Percentiles rank a stretch among this genome's conserved stretches.
phyloP scores from a whole-genome alignment of 2,113 vertebrate genomes.

The Tetraodon nigroviridis region DNA sequence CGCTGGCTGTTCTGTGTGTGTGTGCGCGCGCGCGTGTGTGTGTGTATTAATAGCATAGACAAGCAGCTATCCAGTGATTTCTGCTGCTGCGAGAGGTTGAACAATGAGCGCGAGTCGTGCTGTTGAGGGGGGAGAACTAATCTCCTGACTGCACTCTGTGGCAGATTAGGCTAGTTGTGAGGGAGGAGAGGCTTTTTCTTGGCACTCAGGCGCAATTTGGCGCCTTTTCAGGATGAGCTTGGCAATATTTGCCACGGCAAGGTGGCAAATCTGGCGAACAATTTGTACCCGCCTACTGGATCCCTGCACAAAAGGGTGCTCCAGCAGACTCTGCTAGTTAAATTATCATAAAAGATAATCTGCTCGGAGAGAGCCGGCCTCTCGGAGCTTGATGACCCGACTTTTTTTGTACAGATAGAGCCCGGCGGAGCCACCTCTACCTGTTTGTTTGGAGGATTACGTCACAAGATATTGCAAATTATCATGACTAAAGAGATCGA shows the following conservation, averaged over 20 bases:
- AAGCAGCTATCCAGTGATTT: conserved; percentile 18
- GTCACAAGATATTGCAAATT: conserved; percentile 35
- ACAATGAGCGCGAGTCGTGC: conserved; percentile 6
- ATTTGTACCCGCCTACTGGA: conserved; percentile 14
- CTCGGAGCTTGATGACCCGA: conserved; percentile 4
- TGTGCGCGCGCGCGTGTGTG: background rate
- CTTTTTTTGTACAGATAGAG: background rate
- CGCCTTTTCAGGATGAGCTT: conserved; percentile 30
- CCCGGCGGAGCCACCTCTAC: conserved; percentile 1
- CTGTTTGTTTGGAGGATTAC: conserved; percentile 47
- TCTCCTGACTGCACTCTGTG: conserved; percentile 35
- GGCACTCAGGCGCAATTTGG: conserved; percentile 38
- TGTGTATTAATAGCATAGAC: conserved; percentile 4
- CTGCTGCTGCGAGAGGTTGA: conserved; percentile 3
- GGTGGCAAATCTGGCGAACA: conserved; percentile 22
- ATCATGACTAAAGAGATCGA: conserved; percentile 37
- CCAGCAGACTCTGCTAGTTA: conserved; percentile 33
- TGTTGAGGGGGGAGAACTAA: conserved; percentile 30
- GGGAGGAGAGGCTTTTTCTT: conserved; percentile 5
- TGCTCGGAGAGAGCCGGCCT: background rate
- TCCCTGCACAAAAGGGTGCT: conserved; percentile 20
- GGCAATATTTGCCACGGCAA: conserved; percentile 23
- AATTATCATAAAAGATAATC: conserved; percentile 8
- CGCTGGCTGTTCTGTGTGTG: conserved; percentile 3
- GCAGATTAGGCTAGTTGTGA: conserved; percentile 45